Evolutionary conservation across 2,888 invertebrate species (phyloP).

Genomic region (Acleris literana): DNA sequence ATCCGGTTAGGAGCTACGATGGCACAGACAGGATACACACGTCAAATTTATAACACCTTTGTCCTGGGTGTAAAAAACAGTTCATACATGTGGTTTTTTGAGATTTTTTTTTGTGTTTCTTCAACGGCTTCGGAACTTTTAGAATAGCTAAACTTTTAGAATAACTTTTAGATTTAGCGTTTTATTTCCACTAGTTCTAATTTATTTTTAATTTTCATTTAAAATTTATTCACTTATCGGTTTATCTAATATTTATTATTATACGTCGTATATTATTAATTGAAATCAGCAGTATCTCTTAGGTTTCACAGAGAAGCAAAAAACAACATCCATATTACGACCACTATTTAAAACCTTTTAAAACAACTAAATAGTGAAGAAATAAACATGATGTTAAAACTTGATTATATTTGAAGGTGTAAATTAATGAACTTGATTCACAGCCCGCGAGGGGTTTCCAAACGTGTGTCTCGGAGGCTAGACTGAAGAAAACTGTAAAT

Average conservation of each 20-base stretch:
- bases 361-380: not conserved
- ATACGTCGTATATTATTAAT: not conserved
- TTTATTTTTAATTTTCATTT: no score
- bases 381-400: not conserved
- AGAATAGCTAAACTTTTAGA: no score
- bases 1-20: no score
- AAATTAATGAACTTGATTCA: not conserved
- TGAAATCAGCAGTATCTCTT: not conserved
- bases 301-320: not conserved
- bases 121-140: no score
- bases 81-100: no score
- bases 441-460: not conserved
- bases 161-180: no score
- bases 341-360: not conserved
- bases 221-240: no score
- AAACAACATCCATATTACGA: not conserved
- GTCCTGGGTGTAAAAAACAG: no score
- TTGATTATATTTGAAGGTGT: not conserved
- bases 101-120: no score
- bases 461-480: constrained; percentile 20
- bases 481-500: constrained; percentile 24
- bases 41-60: no score
- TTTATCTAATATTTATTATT: not conserved
- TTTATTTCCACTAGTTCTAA: no score
- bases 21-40: no score